Evolutionary conservation across 1,140 invertebrate genomes (phyloP), one percentile per base, ranked within the genome.

Genomic region (Drosophila kikkawai): DNA sequence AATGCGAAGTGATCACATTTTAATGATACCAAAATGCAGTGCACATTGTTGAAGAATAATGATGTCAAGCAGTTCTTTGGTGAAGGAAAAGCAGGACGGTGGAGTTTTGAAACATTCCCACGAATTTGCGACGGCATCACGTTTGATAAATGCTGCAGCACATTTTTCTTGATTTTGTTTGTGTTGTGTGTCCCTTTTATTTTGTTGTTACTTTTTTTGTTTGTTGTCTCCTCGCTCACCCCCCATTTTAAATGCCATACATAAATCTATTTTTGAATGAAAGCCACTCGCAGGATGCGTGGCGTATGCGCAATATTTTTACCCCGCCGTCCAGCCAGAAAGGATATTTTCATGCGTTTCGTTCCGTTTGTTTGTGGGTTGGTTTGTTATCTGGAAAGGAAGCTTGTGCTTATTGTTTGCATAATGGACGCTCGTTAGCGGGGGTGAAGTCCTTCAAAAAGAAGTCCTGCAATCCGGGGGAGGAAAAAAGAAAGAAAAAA

Each of bases 181-280:
- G 37, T 22, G 26, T 26, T 59, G 36, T 19, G 37, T 26, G 37
- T 44, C 37, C 48, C 37, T 75, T 19, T 22, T 53, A 22, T 56
- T 12, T 53, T 50, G 22, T 55, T 26, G 32, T 22, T 42, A 36
- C 12, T 75, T 44, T 41, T 44, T 36, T 55, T 74, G 53, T 68
- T 80, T 77, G 66, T 82, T 55, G 34, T 55, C 51, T 37, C 34
- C 51, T 9, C 8, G 17, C 34, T n/a, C 26, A 3, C 7, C 15
- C 17, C 51, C 70, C 69, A 57, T 60, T 53, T 90, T 85, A 81
- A 91, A 82, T 88, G 85, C 81, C 86, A 76, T 65, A 86, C 85
- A 91, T 90, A 91, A 91, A 91, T 91, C 85, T 91, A 91, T 91
- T 91, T 91, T 91, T 90, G 85, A 90, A 90, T 90, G 86, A 85